phyloP scores from a whole-genome alignment of 1,140 invertebrate genomes.

The Cydia splendana region DNA sequence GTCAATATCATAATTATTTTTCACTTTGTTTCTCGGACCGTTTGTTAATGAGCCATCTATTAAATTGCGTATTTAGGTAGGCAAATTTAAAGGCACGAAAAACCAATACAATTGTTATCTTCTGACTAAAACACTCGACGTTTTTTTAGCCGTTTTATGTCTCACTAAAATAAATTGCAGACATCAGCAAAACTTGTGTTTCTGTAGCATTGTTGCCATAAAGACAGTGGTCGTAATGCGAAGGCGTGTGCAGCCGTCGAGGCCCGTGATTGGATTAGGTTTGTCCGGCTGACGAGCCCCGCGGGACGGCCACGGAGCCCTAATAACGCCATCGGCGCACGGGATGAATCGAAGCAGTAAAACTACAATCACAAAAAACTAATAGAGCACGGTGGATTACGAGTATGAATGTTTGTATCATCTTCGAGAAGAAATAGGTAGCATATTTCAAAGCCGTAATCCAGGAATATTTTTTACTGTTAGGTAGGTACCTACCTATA shows the following conservation, averaged over 20 bases:
- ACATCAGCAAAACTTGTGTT: conserved; percentile 3
- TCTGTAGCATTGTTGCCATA: conserved; percentile 29
- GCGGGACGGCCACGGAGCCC: conserved; percentile 55
- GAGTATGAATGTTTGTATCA: not conserved
- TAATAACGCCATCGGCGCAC: conserved; percentile 47
- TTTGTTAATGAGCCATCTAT: no score
- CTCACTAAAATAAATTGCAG: conserved; percentile 1
- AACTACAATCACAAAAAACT: conserved; percentile 21
- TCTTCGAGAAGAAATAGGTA: not conserved
- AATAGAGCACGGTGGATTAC: conserved; percentile 3
- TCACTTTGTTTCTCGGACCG: no score
- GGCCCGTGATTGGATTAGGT: conserved; percentile 75
- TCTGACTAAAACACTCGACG: no score
- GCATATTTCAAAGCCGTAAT: not conserved
- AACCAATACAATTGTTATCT: no score
- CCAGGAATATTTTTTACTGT: no score
- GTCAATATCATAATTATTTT: no score
- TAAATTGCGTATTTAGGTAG: no score
- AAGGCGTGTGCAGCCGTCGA: conserved; percentile 64
- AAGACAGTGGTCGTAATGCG: conserved; percentile 47
- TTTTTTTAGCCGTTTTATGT: not conserved
- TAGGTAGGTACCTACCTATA: no score
- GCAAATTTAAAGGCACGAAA: no score
- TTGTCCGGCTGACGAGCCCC: conserved; percentile 69
- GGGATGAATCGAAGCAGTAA: conserved; percentile 11